Evolutionary conservation across 2,888 invertebrate genomes (phyloP).

Genomic region (Metacarcinus magister): DNA sequence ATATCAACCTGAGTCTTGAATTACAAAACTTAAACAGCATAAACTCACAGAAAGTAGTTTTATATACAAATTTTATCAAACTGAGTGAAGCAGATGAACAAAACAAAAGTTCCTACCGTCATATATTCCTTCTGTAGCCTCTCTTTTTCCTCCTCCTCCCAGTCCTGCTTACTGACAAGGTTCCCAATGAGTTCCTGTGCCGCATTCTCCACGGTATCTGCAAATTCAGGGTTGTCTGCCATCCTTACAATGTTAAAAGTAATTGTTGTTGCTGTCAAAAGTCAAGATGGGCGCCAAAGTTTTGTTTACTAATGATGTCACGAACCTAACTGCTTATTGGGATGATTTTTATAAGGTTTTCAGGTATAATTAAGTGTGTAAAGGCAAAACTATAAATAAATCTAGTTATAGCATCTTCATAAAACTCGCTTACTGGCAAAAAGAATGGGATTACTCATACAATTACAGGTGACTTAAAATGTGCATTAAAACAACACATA

Average conservation of each 20-base stretch:
- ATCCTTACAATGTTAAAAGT: not conserved
- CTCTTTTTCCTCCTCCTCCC: slow-evolving; percentile 56
- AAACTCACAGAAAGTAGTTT: not conserved
- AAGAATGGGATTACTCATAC: too few species aligned
- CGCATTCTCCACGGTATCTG: not conserved
- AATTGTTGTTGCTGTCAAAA: not conserved
- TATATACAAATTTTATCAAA: not conserved
- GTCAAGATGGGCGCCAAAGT: not conserved
- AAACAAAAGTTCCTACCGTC: not conserved
- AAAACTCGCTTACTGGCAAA: too few species aligned
- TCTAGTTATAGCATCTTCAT: too few species aligned
- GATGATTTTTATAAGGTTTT: not conserved
- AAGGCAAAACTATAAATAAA: not conserved
- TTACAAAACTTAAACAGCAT: too few species aligned
- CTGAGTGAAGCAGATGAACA: not conserved
- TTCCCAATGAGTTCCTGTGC: not conserved
- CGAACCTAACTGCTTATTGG: not conserved
- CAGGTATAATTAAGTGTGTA: not conserved
- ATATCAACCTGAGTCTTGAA: too few species aligned
- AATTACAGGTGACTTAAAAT: too few species aligned
- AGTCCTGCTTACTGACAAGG: slow-evolving; percentile 19
- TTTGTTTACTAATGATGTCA: not conserved
- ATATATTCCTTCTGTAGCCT: slow-evolving; percentile 52
- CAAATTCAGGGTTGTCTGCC: not conserved
- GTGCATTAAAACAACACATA: too few species aligned